Evolutionary conservation across 2,888 invertebrate genomes (phyloP), one percentile per base, ranked within the genome.

Genomic region (Phortica okadai): DNA sequence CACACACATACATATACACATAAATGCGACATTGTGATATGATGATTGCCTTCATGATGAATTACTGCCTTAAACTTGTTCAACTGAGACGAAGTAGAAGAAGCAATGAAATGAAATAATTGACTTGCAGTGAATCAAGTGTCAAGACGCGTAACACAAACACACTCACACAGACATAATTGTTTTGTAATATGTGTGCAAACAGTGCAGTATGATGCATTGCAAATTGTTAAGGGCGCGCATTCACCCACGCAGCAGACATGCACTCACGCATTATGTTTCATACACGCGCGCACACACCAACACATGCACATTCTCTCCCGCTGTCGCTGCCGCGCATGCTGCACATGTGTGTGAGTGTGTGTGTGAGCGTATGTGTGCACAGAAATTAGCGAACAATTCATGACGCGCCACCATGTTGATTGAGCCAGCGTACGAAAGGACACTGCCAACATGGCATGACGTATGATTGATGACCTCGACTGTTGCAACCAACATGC

Each of bases 391-490:
- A 85, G 83, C 81, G 79, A 78, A 70, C 54, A 50, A 44, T 50
- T 45, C 16, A 33, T 33, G 33, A 33, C 33, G 33, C 33, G 33
- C 3, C 33, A 33, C 33, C 33, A 33, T 33, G 33, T 33, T 33
- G 33, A 33, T 33, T 33, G 33, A 33, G 33, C 33, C 33, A 33
- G 14, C 14, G 6, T 25, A 70, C n/a, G 45, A 8, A 45, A 50
- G 14, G 16, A 21, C 16, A 50, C 8, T n/a, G 41, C 79, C 84
- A 84, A 85, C 84, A 76, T 76, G 21, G 21, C 21, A 21, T 21
- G 58, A 79, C 87, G 87, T 87, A 85, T 87, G 87, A 87, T 85
- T 85, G 84, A 85, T 87, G 86, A 80, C 45, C 42, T 14, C 69
- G 25, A 16, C 69, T 45, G 10, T 44, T n/a, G 14, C 62, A 16